A percentile compares a stretch with the other conserved stretches of the same genome.
Conservation (phyloP, 2,888 invertebrate species). For the Kryphioiulus occultus region DNA sequence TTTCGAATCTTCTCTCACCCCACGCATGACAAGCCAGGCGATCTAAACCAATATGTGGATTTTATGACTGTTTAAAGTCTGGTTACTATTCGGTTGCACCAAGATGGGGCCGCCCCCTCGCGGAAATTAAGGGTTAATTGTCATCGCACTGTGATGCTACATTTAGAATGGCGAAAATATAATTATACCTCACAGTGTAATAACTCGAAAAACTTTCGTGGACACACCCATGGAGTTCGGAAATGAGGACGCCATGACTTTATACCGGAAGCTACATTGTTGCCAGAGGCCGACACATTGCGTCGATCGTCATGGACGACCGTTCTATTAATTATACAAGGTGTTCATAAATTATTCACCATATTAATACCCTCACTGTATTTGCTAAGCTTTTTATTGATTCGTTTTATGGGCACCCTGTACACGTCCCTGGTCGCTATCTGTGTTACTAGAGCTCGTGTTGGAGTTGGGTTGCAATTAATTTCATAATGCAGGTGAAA, state of each 20-base stretch:
- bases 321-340: neutral
- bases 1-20: neutral
- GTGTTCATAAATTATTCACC: neutral
- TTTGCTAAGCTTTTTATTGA: no score
- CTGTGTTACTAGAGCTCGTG: no score
- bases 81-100: neutral
- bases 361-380: no score
- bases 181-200: constrained; percentile 29
- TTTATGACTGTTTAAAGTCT: neutral
- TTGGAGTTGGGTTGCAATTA: no score
- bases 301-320: neutral
- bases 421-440: no score
- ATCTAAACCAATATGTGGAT: constrained; percentile 1
- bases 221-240: neutral
- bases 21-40: neutral
- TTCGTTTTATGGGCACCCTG: no score
- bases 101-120: neutral
- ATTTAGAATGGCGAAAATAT: neutral
- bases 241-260: neutral
- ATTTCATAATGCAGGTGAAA: no score
- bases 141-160: neutral
- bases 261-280: neutral
- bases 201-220: neutral
- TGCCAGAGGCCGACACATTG: no score
- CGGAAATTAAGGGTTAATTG: constrained; percentile 7